These are phyloP conservation scores for Desmophyllum pertusum DNA, from an alignment of 92 coral and sea anemone genomes.

Conservation along the genomic window DNA sequence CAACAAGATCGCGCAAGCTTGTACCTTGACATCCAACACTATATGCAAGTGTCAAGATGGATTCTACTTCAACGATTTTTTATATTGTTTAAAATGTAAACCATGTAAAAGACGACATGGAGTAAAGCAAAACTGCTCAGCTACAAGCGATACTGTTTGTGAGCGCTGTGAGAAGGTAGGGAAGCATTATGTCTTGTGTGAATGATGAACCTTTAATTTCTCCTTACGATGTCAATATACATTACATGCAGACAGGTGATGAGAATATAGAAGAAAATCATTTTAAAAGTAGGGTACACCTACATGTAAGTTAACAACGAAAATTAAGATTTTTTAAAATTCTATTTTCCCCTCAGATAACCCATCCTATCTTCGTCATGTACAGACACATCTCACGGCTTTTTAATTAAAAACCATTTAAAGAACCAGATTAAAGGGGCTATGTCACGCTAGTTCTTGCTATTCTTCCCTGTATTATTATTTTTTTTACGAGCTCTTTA, in stretches of 20 bases:
- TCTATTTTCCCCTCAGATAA: too few relatives aligned
- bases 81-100: conserved; percentile 54
- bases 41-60: conserved; percentile 52
- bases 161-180: conserved; percentile 58
- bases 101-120: conserved; percentile 63
- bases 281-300: too few relatives aligned
- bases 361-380: neutral
- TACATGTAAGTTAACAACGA: too few relatives aligned
- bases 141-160: conserved; percentile 60
- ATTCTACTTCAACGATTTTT: conserved; percentile 22
- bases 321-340: too few relatives aligned
- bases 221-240: neutral
- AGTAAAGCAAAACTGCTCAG: conserved; percentile 48
- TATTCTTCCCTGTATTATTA: too few relatives aligned
- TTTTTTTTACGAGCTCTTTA: too few relatives aligned
- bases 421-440: neutral
- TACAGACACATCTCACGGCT: neutral
- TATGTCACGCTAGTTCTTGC: too few relatives aligned
- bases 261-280: neutral
- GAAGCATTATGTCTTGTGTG: neutral
- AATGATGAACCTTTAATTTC: neutral
- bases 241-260: neutral
- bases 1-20: conserved; percentile 23
- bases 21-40: conserved; percentile 55
- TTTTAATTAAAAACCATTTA: neutral